Percentiles rank a stretch among this genome's conserved stretches.
phyloP scores from a whole-genome alignment of 2,888 invertebrate genomes.

The Autographa pulchrina region DNA sequence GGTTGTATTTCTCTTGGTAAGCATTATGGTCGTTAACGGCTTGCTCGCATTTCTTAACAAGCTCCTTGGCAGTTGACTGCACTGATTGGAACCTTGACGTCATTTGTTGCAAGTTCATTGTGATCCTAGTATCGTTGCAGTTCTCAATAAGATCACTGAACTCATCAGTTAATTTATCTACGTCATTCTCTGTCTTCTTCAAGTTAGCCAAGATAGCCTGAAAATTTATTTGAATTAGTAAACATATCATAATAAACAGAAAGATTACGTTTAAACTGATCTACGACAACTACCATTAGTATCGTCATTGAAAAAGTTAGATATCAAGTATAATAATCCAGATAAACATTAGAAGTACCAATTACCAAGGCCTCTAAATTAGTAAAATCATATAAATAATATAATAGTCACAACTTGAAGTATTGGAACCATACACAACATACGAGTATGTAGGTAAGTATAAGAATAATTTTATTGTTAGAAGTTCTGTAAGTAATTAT shows the following conservation, averaged over 20 bases:
- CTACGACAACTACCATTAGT: constrained; percentile 87
- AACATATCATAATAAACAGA: constrained; percentile 14
- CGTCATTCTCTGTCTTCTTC: constrained; percentile 95
- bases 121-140: constrained; percentile 95
- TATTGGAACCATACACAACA: constrained; percentile 44
- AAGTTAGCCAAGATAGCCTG: constrained; percentile 94
- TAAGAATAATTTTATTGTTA: constrained; percentile 64
- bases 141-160: constrained; percentile 95
- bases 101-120: constrained; percentile 96
- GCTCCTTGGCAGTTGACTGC: constrained; percentile 96
- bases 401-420: constrained; percentile 51
- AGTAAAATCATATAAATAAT: constrained; percentile 65
- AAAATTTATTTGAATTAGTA: constrained; percentile 58
- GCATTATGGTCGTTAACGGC: constrained; percentile 94
- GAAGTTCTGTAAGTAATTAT: constrained; percentile 62
- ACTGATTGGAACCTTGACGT: constrained; percentile 97
- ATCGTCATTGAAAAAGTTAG: constrained; percentile 57
- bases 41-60: constrained; percentile 97
- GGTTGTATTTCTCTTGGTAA: constrained; percentile 95
- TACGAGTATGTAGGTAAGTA: constrained; percentile 40
- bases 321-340: constrained; percentile 36
- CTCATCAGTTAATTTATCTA: constrained; percentile 96
- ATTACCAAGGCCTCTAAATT: constrained; percentile 68
- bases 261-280: constrained; percentile 74
- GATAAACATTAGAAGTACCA: constrained; percentile 68